Conservation (phyloP, 2,113 vertebrate genomes). For the Microtus ochrogaster region DNA sequence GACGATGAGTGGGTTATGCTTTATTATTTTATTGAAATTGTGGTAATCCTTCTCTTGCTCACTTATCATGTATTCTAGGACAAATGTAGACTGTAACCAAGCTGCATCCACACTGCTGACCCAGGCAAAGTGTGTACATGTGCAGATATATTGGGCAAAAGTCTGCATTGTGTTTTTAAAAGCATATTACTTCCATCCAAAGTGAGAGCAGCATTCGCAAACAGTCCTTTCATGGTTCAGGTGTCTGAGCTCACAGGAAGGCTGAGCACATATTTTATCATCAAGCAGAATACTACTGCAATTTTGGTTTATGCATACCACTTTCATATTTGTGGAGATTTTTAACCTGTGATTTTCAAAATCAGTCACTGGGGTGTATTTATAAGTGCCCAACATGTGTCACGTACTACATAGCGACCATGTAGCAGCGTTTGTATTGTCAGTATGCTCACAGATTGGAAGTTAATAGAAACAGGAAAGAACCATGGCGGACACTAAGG, state of each 20-base stretch:
- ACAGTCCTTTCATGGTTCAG: not conserved
- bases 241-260: not conserved
- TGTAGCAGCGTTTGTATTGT: not conserved
- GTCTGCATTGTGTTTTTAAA: not conserved
- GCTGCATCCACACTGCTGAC: not conserved
- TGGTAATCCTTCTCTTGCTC: not conserved
- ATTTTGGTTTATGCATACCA: not conserved
- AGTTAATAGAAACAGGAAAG: not conserved
- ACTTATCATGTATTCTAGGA: not conserved
- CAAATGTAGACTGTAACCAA: not conserved
- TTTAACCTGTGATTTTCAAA: not conserved
- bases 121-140: not conserved
- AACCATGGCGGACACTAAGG: rapidly evolving
- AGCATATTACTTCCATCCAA: not conserved
- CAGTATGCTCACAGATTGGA: not conserved
- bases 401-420: not conserved
- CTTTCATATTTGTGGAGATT: not conserved
- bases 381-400: not conserved
- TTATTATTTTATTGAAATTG: not conserved
- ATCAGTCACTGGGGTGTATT: not conserved
- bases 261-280: not conserved
- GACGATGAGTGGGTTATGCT: not conserved
- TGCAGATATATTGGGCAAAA: not conserved
- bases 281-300: not conserved
- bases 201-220: not conserved